Evolutionary conservation across 2,113 vertebrate genomes (phyloP), one percentile per base, ranked within the genome.

Genomic region (Arvicanthis niloticus): DNA sequence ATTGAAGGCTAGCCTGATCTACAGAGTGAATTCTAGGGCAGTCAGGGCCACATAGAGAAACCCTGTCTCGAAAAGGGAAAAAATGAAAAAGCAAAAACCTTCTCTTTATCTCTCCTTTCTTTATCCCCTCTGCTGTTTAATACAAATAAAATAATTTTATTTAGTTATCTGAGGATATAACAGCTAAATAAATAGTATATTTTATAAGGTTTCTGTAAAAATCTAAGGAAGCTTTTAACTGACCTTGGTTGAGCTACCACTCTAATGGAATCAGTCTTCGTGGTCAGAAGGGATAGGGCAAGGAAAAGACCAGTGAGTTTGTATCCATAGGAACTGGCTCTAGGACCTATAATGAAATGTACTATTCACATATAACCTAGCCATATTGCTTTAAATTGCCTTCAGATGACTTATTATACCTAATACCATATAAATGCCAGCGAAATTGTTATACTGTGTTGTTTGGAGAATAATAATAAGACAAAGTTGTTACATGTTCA

Each of bases 141-240:
- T 48, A 40, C 56, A 75, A 94, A 62, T 75, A 42, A 89, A 89
- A 37, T 53, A 16, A 91, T 56, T 91, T 93, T 42, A 62, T 70
- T 81, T 94, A 89, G 34, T 93, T 56, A 86, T 80, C 40, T 88
- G n/a, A 75, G 62, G 31, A 75, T 87, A 31, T 19, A 51, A 51
- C 70, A 0, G 8, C 86, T 48, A 87, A 68, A 22, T 80, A 42
- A 75, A 89, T 15, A 58, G 62, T 67, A 82, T 12, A 45, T 92
- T 93, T 93, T 88, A 12, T 85, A 24, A 65, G 34, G 60, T 29
- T 53, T 1, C 24, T 88, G 34, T 81, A 65, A 78, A 84, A 88
- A 73, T 84, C n/a, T 60, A 88, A 34, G 29, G 34, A 93, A 48
- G 8, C 51, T 34, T 67, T 53, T 90, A 16, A 88, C 53, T 34